phyloP scores from a whole-genome alignment of 2,113 vertebrate species.

The Paralichthys olivaceus region DNA sequence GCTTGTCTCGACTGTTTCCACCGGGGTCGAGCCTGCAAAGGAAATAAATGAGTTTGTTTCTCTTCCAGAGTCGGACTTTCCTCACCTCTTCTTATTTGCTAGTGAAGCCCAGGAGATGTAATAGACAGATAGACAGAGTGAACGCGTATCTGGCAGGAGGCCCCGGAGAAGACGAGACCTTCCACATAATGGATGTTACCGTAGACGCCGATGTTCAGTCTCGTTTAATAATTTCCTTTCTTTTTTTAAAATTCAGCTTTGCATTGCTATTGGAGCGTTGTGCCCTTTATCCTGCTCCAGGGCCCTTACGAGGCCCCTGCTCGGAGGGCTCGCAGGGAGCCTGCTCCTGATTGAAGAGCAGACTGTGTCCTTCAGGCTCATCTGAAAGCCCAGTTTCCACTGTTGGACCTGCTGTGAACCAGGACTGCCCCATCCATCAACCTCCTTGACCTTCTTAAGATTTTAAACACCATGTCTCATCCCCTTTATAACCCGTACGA shows the following conservation, averaged over 20 bases:
- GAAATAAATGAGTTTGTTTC: too few relatives aligned
- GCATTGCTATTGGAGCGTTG: neutral
- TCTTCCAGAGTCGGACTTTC: too few relatives aligned
- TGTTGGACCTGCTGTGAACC: neutral
- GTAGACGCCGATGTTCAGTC: neutral
- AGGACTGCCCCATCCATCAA: neutral
- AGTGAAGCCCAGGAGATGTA: too few relatives aligned
- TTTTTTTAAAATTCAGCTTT: neutral
- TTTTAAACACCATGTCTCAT: constrained; percentile 89
- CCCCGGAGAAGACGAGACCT: too few relatives aligned
- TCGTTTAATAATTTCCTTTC: neutral
- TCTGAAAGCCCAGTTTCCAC: too few relatives aligned
- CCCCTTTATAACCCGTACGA: constrained; percentile 88
- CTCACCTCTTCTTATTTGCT: too few relatives aligned
- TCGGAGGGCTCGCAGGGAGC: neutral
- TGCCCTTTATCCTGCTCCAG: neutral
- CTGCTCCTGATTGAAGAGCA: neutral
- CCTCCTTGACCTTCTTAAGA: constrained; percentile 85
- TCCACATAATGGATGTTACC: neutral
- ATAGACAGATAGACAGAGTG: too few relatives aligned
- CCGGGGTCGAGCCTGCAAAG: too few relatives aligned
- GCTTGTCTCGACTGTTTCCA: too few relatives aligned
- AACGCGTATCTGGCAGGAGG: too few relatives aligned
- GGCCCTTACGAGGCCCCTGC: neutral
- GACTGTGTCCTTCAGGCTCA: neutral